Conservation (phyloP, 2,797 vertebrate species). For the Peromyscus melanophrys region DNA sequence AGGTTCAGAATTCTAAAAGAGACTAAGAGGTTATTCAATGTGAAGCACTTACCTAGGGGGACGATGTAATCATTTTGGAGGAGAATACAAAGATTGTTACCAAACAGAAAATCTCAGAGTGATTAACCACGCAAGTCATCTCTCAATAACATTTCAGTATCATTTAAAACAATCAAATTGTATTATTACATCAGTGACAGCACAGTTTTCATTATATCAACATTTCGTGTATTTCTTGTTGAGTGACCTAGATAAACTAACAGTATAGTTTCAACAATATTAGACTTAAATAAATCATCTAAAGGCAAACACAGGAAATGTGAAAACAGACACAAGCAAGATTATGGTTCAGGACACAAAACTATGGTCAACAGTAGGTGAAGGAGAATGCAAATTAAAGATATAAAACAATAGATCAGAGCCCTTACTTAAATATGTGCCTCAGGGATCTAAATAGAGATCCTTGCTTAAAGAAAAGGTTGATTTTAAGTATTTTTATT, state of each 20-base stretch:
- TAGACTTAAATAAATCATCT: constrained; percentile 66
- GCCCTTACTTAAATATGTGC: background rate
- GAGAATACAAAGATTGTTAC: constrained; percentile 38
- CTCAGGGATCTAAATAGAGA: constrained; percentile 4
- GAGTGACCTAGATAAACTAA: background rate
- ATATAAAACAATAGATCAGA: constrained; percentile 49
- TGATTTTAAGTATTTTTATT: background rate
- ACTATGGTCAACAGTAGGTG: background rate
- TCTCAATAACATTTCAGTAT: constrained; percentile 41
- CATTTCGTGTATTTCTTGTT: constrained; percentile 16
- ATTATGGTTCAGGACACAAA: constrained; percentile 59
- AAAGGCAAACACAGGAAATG: constrained; percentile 31
- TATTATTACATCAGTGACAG: constrained; percentile 19
- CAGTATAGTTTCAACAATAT: constrained; percentile 23
- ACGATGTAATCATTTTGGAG: constrained; percentile 25
- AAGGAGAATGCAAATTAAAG: constrained; percentile 13
- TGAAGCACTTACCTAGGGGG: constrained; percentile 33
- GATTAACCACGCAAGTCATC: background rate
- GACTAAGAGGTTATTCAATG: constrained; percentile 34
- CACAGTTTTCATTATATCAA: constrained; percentile 30
- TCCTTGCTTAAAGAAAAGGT: background rate
- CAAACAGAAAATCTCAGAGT: constrained; percentile 32
- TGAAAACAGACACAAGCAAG: constrained; percentile 31
- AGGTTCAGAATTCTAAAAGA: constrained; percentile 49
- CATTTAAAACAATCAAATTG: constrained; percentile 59